These are phyloP conservation scores for Caiman crocodilus DNA, from an alignment of 2,797 vertebrate genomes.

Conservation along the genomic window DNA sequence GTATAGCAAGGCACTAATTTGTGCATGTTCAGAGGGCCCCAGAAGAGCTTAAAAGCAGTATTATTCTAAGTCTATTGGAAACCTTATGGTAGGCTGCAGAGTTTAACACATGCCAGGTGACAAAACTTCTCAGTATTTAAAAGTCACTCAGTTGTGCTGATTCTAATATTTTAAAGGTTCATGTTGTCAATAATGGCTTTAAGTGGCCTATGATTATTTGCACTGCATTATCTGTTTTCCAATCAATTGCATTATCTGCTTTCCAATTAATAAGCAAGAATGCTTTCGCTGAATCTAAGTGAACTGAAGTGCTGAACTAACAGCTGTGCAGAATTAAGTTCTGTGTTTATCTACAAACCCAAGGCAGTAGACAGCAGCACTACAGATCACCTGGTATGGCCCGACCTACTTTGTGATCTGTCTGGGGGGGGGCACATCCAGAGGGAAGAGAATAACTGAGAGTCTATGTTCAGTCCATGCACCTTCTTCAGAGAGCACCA, in stretches of 20 bases:
- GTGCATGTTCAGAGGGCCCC: background rate
- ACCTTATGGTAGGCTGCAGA: background rate
- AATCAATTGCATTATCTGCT: background rate
- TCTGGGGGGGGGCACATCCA: background rate
- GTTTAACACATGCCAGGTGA: background rate
- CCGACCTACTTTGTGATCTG: too few species aligned
- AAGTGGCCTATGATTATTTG: background rate
- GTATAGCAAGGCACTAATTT: slow-evolving; percentile 18
- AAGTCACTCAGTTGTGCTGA: too few species aligned
- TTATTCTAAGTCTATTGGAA: background rate
- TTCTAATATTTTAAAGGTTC: background rate
- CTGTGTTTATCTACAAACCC: background rate
- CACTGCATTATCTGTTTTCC: background rate
- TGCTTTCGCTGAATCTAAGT: background rate
- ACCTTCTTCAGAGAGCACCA: background rate
- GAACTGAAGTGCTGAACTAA: background rate
- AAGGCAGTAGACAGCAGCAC: too few species aligned
- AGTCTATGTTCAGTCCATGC: background rate
- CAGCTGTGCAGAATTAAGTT: background rate
- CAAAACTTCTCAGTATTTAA: background rate
- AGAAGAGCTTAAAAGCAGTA: background rate
- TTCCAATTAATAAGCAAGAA: background rate
- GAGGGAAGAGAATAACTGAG: background rate
- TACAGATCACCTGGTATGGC: too few species aligned
- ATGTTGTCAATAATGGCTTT: background rate